phyloP scores from a whole-genome alignment of 1,140 invertebrate genomes.

The Holcopasites calliopsidis region DNA sequence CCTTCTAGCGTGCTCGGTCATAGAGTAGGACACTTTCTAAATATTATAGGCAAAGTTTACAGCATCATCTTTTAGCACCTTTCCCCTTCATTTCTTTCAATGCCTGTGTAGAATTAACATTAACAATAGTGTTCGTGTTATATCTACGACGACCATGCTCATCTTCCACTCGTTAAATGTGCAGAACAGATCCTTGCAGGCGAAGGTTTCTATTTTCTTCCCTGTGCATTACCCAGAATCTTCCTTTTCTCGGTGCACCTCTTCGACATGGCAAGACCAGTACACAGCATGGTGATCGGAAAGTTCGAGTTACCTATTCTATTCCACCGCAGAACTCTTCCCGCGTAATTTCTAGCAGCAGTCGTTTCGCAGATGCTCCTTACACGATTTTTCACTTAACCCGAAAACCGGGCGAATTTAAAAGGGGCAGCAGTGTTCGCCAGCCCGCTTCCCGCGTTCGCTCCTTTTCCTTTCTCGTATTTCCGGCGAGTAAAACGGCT shows the following conservation, averaged over 20 bases:
- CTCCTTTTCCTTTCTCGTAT: not conserved
- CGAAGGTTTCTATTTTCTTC: not conserved
- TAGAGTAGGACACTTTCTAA: not conserved
- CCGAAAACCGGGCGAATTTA: slow-evolving; percentile 50
- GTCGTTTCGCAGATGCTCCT: too few species aligned
- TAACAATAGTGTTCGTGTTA: not conserved
- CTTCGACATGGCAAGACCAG: too few species aligned
- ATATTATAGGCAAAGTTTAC: not conserved
- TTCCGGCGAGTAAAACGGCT: slow-evolving; percentile 18
- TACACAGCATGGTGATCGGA: not conserved
- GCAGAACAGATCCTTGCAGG: not conserved
- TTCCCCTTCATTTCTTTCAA: not conserved
- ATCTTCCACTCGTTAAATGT: not conserved
- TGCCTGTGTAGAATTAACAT: not conserved
- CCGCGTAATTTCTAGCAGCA: too few species aligned
- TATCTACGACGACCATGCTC: not conserved
- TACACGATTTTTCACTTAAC: slow-evolving; percentile 71
- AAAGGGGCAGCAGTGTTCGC: slow-evolving; percentile 27
- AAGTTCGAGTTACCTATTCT: slow-evolving; percentile 26
- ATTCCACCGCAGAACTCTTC: slow-evolving; percentile 13
- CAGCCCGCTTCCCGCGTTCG: not conserved
- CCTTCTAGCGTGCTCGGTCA: too few species aligned
- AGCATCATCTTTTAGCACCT: too few species aligned
- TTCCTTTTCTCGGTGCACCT: too few species aligned
- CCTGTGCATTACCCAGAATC: too few species aligned